Conservation (phyloP, 2,113 vertebrate genomes). For the Ceratotherium simum region DNA sequence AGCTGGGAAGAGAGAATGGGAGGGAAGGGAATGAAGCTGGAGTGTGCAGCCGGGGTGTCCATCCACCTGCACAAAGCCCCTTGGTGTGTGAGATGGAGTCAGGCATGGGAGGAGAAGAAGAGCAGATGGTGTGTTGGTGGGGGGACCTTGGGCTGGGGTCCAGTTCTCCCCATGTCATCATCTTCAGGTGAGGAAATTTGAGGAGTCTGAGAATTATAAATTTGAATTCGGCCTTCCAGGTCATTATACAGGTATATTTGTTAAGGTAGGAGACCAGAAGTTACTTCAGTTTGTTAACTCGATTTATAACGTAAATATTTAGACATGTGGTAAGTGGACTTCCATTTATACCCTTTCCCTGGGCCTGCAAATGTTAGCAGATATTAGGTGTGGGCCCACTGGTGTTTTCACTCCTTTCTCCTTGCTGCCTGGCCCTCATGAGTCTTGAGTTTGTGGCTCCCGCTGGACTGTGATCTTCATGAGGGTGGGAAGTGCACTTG, state of each 20-base stretch:
- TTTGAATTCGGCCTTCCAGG: not conserved
- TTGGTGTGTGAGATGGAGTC: not conserved
- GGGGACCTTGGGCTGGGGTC: not conserved
- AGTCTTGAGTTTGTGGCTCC: not conserved
- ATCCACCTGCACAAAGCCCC: not conserved
- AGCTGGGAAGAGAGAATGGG: not conserved
- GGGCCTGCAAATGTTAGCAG: not conserved
- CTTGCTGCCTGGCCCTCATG: not conserved
- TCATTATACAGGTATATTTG: not conserved
- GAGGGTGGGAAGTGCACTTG: not conserved
- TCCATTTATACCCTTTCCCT: not conserved
- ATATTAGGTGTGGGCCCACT: not conserved
- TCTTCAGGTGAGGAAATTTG: not conserved
- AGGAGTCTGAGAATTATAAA: not conserved
- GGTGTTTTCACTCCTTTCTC: not conserved
- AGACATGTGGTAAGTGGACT: not conserved
- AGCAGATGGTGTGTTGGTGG: not conserved
- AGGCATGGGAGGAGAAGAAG: not conserved
- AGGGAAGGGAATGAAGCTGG: not conserved
- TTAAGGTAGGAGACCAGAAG: not conserved
- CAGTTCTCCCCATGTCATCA: not conserved
- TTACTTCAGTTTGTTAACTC: not conserved
- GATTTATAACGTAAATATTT: not conserved
- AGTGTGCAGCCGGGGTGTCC: not conserved
- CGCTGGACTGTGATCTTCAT: not conserved